phyloP scores from a whole-genome alignment of 2,797 vertebrate genomes.

The Fundulus diaphanus region DNA sequence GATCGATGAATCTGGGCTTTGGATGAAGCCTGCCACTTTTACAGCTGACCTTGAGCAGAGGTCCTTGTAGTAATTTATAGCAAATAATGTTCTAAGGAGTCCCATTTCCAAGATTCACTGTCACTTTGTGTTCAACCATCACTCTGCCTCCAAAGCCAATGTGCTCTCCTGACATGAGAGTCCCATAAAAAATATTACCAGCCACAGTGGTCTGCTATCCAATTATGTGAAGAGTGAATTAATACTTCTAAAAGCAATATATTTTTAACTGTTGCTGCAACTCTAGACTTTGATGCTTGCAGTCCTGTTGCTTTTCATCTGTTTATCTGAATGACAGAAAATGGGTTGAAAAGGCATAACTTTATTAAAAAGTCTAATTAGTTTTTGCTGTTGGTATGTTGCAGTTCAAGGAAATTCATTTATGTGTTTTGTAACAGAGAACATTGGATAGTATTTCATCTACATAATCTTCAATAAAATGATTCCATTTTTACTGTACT shows the following conservation, averaged over 20 bases:
- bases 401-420: background rate
- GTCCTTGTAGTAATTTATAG: conserved; percentile 87
- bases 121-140: conserved; percentile 87
- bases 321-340: background rate
- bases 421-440: no score
- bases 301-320: background rate
- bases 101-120: conserved; percentile 91
- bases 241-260: conserved; percentile 91
- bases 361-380: background rate
- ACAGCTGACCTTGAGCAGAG: conserved; percentile 87
- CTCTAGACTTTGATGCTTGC: background rate
- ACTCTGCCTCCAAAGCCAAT: conserved; percentile 88
- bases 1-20: conserved; percentile 57
- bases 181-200: conserved; percentile 88
- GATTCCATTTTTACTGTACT: no score
- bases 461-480: no score
- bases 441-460: no score
- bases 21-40: conserved; percentile 79
- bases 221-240: conserved; percentile 92
- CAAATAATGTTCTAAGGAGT: conserved; percentile 85
- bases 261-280: conserved; percentile 88
- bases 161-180: conserved; percentile 86
- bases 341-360: background rate
- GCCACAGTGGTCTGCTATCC: conserved; percentile 86
- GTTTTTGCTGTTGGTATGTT: background rate